Evolutionary conservation across 2,113 vertebrate species (phyloP).

Genomic region (Python bivittatus): DNA sequence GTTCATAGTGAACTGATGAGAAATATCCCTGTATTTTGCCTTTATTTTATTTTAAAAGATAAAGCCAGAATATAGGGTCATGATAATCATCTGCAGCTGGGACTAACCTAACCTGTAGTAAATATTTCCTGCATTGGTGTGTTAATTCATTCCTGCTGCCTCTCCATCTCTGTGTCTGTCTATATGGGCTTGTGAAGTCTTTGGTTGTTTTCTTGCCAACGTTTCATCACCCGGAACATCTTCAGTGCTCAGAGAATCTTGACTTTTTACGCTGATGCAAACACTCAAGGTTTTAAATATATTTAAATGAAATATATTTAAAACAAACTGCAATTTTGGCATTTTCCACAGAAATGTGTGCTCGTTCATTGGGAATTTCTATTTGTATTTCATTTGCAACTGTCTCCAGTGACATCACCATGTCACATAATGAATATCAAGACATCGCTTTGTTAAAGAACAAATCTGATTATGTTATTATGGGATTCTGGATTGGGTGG

Average conservation of each 20-base stretch:
- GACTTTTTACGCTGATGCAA: background rate
- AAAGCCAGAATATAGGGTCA: background rate
- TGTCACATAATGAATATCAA: background rate
- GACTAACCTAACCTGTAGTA: background rate
- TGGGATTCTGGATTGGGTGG: background rate
- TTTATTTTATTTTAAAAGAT: slow-evolving; percentile 33
- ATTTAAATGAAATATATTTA: background rate
- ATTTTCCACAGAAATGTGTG: background rate
- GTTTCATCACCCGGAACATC: too few species aligned
- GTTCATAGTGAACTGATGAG: slow-evolving; percentile 34
- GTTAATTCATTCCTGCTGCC: background rate
- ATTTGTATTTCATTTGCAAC: background rate
- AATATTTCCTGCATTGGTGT: background rate
- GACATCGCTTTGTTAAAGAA: background rate
- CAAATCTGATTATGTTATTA: background rate
- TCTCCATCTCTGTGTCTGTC: background rate
- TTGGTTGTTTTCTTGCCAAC: too few species aligned
- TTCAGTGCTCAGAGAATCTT: too few species aligned
- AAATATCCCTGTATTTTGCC: background rate
- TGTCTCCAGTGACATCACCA: background rate
- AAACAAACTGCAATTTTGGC: background rate
- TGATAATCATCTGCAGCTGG: background rate
- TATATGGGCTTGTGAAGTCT: background rate
- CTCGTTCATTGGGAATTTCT: background rate
- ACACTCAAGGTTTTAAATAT: background rate